Base-by-base conservation (phyloP, 2,888 invertebrate species). In the Trachelus stipa region DNA sequence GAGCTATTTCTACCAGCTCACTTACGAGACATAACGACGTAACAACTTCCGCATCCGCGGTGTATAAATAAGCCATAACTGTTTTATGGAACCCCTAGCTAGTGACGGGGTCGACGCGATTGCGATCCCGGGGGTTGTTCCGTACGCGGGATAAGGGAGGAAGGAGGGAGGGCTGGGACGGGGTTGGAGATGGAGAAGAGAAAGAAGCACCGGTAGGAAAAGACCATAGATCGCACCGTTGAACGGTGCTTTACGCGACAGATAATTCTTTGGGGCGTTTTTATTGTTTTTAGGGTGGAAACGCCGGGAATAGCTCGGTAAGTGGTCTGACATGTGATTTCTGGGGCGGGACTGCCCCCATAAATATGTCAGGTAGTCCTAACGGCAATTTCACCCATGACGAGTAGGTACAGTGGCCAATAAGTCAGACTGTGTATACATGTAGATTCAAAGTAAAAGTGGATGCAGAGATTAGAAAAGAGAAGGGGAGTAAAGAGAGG, bases 61-160 rank as follows among this genome's bases (percentile, higher is more conserved):
- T 83, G 85, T 86, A 88, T 88, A 89, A 88, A 88, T 88, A 88
- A 87, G 87, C 85, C 87, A 86, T 89, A 89, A 89, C 88, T 86
- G 85, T 88, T 89, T 88, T 89, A 89, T 86, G 87, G 86, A 82
- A 82, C 82, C 75, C 83, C 80, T 75, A 76, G 69, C 68, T 31
- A 75, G 76, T 73, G 76, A 79, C 37, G 4, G 73, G 79, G 73
- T 71, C 75, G 40, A 79, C 76, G 77, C 77, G 79, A 78, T 77
- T 77, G 77, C 76, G 77, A 81, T 81, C 75, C 79, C 77, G 79
- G 81, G 77, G 76, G 80, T 69, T 23, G 33, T 69, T 40, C 73
- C 40, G 40, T 77, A 11, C 15, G 30, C 30, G 33, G 73, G 78
- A 76, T 71, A 74, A 79, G 78, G 76, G 80, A 74, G 80, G 79